Evolutionary conservation across 2,797 vertebrate species (phyloP).

Genomic region (Nannoperca australis): DNA sequence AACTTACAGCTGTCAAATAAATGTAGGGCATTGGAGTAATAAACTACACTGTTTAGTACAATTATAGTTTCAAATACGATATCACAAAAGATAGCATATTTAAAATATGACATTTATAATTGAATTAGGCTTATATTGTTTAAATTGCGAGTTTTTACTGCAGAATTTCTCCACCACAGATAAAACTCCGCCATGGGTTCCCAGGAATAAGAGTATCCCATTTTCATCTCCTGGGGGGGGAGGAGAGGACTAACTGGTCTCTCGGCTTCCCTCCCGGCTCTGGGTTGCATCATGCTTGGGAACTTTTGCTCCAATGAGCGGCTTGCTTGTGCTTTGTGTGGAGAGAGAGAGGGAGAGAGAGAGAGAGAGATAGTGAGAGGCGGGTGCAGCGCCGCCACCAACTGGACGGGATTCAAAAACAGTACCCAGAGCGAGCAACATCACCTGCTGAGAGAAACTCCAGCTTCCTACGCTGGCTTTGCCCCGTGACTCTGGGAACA

Average conservation of each 20-base stretch:
- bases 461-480: background rate
- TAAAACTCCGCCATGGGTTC: background rate
- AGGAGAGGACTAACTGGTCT: constrained; percentile 29
- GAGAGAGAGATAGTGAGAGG: background rate
- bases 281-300: constrained; percentile 81
- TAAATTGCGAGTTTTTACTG: background rate
- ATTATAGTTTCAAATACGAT: too few relatives aligned
- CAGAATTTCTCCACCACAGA: background rate
- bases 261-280: constrained; percentile 44
- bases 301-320: constrained; percentile 88
- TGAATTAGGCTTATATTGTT: background rate
- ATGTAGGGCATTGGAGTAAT: background rate
- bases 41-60: too few relatives aligned
- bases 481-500: background rate
- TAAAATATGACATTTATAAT: background rate
- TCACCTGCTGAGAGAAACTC: constrained; percentile 43
- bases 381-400: constrained; percentile 47
- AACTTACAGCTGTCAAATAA: background rate
- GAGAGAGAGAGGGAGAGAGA: constrained; percentile 7
- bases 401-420: constrained; percentile 57
- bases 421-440: constrained; percentile 3
- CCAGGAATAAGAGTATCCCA: constrained; percentile 23
- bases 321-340: constrained; percentile 48
- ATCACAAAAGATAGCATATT: background rate
- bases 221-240: constrained; percentile 25